Evolutionary conservation across 2,113 vertebrate species (phyloP).

Genomic region (Mesocricetus auratus): DNA sequence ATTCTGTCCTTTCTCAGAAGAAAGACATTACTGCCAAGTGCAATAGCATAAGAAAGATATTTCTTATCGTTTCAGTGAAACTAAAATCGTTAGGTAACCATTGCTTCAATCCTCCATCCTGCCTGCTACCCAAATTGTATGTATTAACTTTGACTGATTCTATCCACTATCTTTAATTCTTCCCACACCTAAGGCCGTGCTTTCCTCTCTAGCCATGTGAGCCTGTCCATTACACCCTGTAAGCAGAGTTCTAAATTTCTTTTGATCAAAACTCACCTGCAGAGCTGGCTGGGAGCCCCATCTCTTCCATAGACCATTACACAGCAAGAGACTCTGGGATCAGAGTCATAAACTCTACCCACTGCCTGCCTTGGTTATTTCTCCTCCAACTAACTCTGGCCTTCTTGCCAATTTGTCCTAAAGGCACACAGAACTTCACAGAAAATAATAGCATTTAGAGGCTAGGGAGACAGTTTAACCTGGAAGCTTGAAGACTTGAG

Average conservation of each 20-base stretch:
- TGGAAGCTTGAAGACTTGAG: too few species aligned
- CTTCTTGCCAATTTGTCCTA: not conserved
- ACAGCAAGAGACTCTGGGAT: not conserved
- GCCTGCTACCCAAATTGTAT: not conserved
- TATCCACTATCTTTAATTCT: not conserved
- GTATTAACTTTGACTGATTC: not conserved
- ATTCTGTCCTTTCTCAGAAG: not conserved
- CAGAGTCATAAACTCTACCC: too few species aligned
- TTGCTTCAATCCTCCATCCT: not conserved
- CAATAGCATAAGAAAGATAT: not conserved
- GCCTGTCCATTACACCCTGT: not conserved
- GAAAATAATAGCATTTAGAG: not conserved
- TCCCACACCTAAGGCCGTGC: not conserved
- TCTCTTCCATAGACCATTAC: accelerated
- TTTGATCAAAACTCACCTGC: not conserved
- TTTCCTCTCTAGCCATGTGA: not conserved
- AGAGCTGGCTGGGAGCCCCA: not conserved
- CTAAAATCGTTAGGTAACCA: not conserved
- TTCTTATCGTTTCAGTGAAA: not conserved
- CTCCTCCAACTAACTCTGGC: not conserved
- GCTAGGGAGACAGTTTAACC: not conserved
- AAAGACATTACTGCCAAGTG: not conserved
- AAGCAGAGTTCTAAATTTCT: not conserved
- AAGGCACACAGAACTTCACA: not conserved
- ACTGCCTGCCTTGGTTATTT: not conserved